These are phyloP conservation scores for Dipodomys stephensi DNA, from an alignment of 2,113 vertebrate species.

Conservation along the genomic window DNA sequence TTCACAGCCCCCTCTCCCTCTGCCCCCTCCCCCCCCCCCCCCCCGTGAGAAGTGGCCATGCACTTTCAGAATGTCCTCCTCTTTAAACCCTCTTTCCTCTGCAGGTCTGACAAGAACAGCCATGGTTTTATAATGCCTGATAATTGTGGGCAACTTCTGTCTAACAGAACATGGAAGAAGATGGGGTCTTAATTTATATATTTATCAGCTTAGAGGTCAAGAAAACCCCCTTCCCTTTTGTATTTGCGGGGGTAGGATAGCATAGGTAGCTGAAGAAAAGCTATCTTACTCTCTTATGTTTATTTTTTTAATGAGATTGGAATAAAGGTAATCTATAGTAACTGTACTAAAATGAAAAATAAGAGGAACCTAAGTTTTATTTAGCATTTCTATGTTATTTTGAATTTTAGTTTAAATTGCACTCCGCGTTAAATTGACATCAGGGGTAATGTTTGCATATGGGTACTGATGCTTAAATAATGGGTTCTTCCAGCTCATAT, in stretches of 20 bases:
- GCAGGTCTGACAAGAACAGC: not conserved
- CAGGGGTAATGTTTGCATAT: too few relatives aligned
- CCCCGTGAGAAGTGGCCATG: not conserved
- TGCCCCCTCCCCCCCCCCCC: too few relatives aligned
- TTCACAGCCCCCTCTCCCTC: not conserved
- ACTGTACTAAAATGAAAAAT: not conserved
- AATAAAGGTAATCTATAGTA: not conserved
- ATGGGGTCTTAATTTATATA: not conserved
- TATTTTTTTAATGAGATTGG: not conserved
- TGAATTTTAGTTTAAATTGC: not conserved
- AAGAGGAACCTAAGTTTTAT: not conserved
- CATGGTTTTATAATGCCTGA: not conserved
- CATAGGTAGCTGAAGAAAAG: not conserved
- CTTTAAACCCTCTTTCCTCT: not conserved
- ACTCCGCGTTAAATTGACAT: not conserved
- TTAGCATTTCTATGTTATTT: not conserved
- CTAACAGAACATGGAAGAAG: not conserved
- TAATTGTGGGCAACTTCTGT: not conserved
- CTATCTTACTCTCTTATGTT: not conserved
- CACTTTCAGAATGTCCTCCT: not conserved
- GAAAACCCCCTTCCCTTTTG: not conserved
- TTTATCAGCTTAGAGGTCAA: not conserved
- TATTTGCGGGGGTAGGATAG: too few relatives aligned
- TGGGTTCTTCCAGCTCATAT: not conserved
- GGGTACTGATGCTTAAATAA: not conserved